phyloP scores from a whole-genome alignment of 1,140 invertebrate genomes.

The Trypoxylus dichotomus region DNA sequence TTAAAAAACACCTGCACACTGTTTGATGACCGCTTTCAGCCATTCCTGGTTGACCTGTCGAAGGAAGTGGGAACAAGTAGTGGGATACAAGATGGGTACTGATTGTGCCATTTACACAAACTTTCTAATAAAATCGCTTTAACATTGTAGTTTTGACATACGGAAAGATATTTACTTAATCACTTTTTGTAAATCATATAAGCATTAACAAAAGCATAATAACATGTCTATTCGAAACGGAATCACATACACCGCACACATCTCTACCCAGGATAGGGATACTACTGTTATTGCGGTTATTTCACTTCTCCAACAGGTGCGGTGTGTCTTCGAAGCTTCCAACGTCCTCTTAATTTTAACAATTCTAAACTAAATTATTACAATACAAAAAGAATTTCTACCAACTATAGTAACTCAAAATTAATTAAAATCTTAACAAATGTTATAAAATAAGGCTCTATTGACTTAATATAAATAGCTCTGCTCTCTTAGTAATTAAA shows the following conservation, averaged over 20 bases:
- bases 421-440: too few species aligned
- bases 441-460: too few species aligned
- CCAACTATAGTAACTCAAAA: too few species aligned
- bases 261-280: slow-evolving; percentile 34
- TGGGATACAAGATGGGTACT: slow-evolving; percentile 28
- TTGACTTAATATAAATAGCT: too few species aligned
- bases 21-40: slow-evolving; percentile 53
- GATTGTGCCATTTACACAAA: neutral
- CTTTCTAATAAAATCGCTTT: neutral
- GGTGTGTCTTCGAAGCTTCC: neutral
- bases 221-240: neutral
- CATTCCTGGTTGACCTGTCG: slow-evolving; percentile 53
- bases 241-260: neutral
- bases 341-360: too few species aligned
- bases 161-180: neutral
- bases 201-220: neutral
- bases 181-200: neutral
- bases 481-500: too few species aligned
- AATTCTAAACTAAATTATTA: too few species aligned
- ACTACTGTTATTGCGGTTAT: slow-evolving; percentile 35
- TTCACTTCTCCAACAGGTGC: slow-evolving; percentile 32
- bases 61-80: slow-evolving; percentile 51
- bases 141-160: neutral
- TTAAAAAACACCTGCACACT: slow-evolving; percentile 52
- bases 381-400: too few species aligned